Base-by-base conservation (phyloP, 1,140 invertebrate species). In the Tetraneura akinire region DNA sequence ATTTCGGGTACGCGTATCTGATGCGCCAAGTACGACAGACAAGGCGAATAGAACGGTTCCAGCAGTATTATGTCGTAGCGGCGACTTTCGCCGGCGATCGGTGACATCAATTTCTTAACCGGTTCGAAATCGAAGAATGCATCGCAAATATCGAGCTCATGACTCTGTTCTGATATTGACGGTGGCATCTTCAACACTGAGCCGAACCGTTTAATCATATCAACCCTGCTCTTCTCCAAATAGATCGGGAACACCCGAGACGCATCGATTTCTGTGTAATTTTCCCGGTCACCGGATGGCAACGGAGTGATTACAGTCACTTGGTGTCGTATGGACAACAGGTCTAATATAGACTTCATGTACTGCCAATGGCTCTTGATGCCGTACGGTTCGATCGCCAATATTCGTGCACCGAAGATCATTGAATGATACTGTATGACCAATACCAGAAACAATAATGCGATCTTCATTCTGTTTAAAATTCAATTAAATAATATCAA, bases 1-100 rank as follows among this genome's bases (percentile, higher is more conserved):
- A 88, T 85, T 1, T 85, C 80, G 16, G 86, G 86, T 37, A 83
- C 85, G 18, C 86, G 83, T 32, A 86, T 85, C 53, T 84, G 82
- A 81, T 87, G 82, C 0, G 85, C 84, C 49, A 87, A 83, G 0
- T 82, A 82, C 5, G 82, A 47, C 45, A 81, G 82, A n/a, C 81
- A 62, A 68, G 83, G 81, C 29, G 82, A 80, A 16, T 73, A 80
- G 32, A 83, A 83, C 18, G 80, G 68, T 57, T 84, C 83, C 1
- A 80, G 70, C 6, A 84, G 81, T 4, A 83, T 32, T 2, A 83
- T 18, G 51, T 84, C 83, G 73, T 82, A 84, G 11, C 26, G 11
- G 3, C 3, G 32, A 3, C 3, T 37, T 8, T 3, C 32, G 8
- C 32, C 32, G 32, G 10, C 18, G 14, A 8, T 26, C 16, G 47